Conservation (phyloP, 1,140 invertebrate species). For the Pentalonia nigronervosa region DNA sequence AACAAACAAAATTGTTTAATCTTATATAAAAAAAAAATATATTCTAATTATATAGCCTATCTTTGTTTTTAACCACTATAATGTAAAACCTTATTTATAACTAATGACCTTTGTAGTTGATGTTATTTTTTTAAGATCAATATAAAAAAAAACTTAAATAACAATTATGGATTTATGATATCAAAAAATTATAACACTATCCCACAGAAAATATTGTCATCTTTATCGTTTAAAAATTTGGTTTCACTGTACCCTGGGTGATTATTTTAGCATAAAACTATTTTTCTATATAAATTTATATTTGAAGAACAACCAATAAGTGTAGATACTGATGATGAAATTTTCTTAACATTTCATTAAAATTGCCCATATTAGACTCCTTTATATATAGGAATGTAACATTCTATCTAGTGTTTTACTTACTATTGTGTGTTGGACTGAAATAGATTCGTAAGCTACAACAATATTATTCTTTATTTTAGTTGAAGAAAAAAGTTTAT, state of each 20-base stretch:
- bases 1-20: too few relatives aligned
- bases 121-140: too few relatives aligned
- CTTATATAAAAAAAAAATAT: too few relatives aligned
- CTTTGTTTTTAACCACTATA: too few relatives aligned
- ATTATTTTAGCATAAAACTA: background rate
- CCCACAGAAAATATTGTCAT: background rate
- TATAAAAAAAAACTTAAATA: too few relatives aligned
- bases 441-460: background rate
- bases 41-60: too few relatives aligned
- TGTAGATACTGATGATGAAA: too few relatives aligned
- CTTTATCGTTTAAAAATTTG: background rate
- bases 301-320: background rate
- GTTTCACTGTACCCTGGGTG: background rate
- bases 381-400: background rate
- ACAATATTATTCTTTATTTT: constrained; percentile 6
- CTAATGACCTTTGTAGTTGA: too few relatives aligned
- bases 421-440: constrained; percentile 30
- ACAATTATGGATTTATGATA: background rate
- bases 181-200: background rate
- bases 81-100: too few relatives aligned
- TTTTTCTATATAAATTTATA: background rate
- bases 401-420: background rate
- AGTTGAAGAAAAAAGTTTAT: background rate
- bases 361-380: background rate
- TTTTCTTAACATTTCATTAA: background rate